phyloP scores from a whole-genome alignment of 2,113 vertebrate species.

The Rhea americana region DNA sequence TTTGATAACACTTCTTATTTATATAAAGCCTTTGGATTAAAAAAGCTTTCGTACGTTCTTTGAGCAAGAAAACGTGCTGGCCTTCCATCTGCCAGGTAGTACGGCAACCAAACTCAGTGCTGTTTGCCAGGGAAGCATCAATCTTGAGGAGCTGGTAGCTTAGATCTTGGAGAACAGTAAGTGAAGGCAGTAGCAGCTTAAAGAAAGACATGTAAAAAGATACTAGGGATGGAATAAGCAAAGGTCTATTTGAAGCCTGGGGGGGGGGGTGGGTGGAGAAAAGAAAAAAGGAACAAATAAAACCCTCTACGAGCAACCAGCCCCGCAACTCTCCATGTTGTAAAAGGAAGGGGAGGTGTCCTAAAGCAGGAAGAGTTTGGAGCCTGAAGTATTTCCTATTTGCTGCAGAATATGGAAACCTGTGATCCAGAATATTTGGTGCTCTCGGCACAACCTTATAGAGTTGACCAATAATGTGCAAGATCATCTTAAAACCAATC shows the following conservation, averaged over 20 bases:
- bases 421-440: neutral
- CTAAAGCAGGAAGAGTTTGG: neutral
- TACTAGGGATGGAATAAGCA: neutral
- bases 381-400: neutral
- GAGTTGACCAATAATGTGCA: neutral
- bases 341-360: neutral
- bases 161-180: neutral
- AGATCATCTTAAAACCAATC: neutral
- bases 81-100: neutral
- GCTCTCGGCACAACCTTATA: neutral
- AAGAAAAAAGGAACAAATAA: neutral
- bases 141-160: neutral
- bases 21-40: neutral
- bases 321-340: neutral
- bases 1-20: neutral
- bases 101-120: neutral
- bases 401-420: neutral
- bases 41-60: neutral
- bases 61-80: neutral
- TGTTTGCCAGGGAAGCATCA: neutral
- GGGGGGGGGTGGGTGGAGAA: too few relatives aligned
- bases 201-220: neutral
- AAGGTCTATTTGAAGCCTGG: neutral
- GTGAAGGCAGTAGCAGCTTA: neutral
- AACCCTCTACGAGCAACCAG: neutral